Percentiles rank a stretch among this genome's conserved stretches.
Conservation (phyloP, 2,888 invertebrate species). For the Cybosia mesomella region DNA sequence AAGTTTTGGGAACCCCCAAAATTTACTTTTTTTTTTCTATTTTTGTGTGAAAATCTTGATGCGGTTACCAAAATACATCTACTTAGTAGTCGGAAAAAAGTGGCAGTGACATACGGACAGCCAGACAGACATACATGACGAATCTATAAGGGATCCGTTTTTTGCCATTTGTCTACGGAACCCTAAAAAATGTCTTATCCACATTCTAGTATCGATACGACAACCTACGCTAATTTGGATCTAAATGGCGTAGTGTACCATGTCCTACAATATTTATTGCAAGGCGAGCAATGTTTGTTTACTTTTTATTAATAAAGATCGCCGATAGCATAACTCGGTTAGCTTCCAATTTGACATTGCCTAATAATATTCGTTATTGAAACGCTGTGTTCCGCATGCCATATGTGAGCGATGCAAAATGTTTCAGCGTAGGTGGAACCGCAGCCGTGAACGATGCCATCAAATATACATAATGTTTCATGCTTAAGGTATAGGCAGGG, state of each 20-base stretch:
- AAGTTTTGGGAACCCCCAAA: too few relatives aligned
- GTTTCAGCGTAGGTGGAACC: constrained; percentile 15
- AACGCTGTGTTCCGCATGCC: constrained; percentile 20
- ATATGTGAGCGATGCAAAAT: background rate
- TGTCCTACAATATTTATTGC: background rate
- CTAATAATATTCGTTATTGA: constrained; percentile 22
- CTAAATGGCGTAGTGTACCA: background rate
- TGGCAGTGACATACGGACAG: too few relatives aligned
- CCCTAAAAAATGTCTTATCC: too few relatives aligned
- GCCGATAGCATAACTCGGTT: background rate
- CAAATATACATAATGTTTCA: background rate
- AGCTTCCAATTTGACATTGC: constrained; percentile 8
- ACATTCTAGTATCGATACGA: too few relatives aligned
- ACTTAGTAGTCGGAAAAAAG: too few relatives aligned
- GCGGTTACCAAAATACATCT: too few relatives aligned
- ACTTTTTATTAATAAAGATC: background rate
- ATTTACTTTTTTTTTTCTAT: too few relatives aligned
- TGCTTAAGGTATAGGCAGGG: background rate
- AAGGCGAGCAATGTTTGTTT: background rate
- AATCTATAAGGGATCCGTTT: too few relatives aligned
- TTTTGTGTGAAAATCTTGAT: too few relatives aligned
- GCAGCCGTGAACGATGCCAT: background rate
- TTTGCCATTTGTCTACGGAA: too few relatives aligned
- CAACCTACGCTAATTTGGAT: too few relatives aligned
- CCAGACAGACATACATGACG: too few relatives aligned